Evolutionary conservation across 2,888 invertebrate species (phyloP), one percentile per base, ranked within the genome.

Genomic region (Nomada goodeniana): DNA sequence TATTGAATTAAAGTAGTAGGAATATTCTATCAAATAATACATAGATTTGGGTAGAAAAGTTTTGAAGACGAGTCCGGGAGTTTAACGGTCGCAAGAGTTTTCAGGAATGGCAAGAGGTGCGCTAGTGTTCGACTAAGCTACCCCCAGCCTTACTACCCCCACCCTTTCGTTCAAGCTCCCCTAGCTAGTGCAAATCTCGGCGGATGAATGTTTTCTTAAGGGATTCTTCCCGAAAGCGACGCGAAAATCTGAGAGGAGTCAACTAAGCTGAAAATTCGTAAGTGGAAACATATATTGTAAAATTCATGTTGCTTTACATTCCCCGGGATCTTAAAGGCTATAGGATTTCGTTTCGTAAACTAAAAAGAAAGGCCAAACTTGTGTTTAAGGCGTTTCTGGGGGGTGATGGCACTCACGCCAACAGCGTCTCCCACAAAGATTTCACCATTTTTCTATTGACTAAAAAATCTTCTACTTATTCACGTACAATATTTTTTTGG

Each of bases 161-260:
- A 90, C 91, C 91, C 88, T 86, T 89, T 76, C 73, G 83, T 85
- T 84, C 79, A 75, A 88, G 90, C 91, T 92, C 92, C 91, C 91
- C 92, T 92, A 92, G 91, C 90, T 90, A 93, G 93, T 92, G 92
- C 91, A 93, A 93, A 92, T 92, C 92, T 93, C 93, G 91, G 91
- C 92, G 91, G 91, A 91, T 90, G 92, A 92, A 92, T 93, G 93
- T 92, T 92, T 93, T 93, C 92, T 92, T 92, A 91, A 91, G 92
- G 91, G 91, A 91, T 91, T 91, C 91, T 91, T 91, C 86, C 90
- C 87, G 87, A 89, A 91, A 91, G 88, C 88, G 89, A 91, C 91
- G 91, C 91, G 91, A 90, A 88, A 65, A 86, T 83, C 74, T 70
- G 70, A 76, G 64, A 85, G 78, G 89, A 90, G 85, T 89, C 86